phyloP scores from a whole-genome alignment of 2,113 vertebrate genomes.

The Xiphorhynchus elegans region DNA sequence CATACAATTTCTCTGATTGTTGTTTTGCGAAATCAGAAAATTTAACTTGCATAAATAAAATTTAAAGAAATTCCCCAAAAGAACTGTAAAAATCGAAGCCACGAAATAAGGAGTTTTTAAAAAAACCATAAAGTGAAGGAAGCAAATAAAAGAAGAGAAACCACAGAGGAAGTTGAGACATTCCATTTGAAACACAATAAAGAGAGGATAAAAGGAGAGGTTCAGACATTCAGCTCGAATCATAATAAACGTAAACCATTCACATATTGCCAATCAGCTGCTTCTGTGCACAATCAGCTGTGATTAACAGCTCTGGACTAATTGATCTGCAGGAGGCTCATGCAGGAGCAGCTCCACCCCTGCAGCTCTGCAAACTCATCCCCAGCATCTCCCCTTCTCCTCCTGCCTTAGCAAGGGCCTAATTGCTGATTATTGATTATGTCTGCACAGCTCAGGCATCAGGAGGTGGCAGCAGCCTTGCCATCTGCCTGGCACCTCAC shows the following conservation, averaged over 20 bases:
- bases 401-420: not conserved
- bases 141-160: not conserved
- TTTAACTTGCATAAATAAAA: not conserved
- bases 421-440: slow-evolving; percentile 62
- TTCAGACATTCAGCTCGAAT: not conserved
- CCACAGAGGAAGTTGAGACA: not conserved
- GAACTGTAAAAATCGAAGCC: not conserved
- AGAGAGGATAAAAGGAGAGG: not conserved
- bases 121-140: not conserved
- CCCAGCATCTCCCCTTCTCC: not conserved
- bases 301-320: not conserved
- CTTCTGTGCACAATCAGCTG: not conserved
- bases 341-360: not conserved
- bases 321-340: not conserved
- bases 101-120: not conserved
- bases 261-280: not conserved
- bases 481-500: slow-evolving; percentile 46
- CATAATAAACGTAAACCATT: not conserved
- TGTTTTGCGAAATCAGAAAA: not conserved
- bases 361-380: not conserved
- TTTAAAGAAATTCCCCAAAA: not conserved
- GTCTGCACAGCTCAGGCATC: not conserved
- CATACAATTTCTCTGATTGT: not conserved
- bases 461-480: not conserved
- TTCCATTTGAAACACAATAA: not conserved